These are phyloP conservation scores for Arenicola marina DNA, from an alignment of 2,888 invertebrate species.

Conservation along the genomic window DNA sequence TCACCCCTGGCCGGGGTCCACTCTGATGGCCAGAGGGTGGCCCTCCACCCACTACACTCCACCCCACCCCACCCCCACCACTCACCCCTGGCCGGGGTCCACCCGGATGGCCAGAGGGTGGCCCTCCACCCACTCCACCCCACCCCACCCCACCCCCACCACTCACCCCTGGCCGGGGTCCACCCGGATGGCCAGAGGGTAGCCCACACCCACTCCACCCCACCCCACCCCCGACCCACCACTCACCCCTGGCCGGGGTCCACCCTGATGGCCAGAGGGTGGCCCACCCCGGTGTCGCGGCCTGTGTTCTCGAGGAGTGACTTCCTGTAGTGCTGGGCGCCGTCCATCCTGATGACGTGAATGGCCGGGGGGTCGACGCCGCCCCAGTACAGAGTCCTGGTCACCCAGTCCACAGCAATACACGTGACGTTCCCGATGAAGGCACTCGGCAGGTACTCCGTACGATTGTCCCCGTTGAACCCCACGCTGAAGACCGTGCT, in stretches of 20 bases:
- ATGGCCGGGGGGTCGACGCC: constrained; percentile 65
- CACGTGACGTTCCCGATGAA: constrained; percentile 82
- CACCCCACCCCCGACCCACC: no score
- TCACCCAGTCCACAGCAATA: constrained; percentile 96
- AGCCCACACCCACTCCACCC: no score
- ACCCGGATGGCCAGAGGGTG: no score
- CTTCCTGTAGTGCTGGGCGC: constrained; percentile 80
- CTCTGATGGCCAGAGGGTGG: no score
- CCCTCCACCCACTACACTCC: no score
- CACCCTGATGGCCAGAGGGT: constrained; percentile 83
- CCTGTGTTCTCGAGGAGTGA: constrained; percentile 90
- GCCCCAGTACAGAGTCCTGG: constrained; percentile 90
- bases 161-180: no score
- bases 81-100: no score
- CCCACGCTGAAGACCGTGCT: constrained; percentile 3
- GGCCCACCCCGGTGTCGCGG: constrained; percentile 80
- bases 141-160: no score
- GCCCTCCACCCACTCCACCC: no score
- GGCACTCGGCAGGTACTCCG: constrained; percentile 79
- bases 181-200: no score
- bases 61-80: no score
- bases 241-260: constrained; percentile 86
- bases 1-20: no score
- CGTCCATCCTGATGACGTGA: constrained; percentile 65
- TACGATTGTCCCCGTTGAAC: constrained; percentile 75